Evolutionary conservation across 1,140 invertebrate species (phyloP).

Genomic region (Araneus ventricosus): DNA sequence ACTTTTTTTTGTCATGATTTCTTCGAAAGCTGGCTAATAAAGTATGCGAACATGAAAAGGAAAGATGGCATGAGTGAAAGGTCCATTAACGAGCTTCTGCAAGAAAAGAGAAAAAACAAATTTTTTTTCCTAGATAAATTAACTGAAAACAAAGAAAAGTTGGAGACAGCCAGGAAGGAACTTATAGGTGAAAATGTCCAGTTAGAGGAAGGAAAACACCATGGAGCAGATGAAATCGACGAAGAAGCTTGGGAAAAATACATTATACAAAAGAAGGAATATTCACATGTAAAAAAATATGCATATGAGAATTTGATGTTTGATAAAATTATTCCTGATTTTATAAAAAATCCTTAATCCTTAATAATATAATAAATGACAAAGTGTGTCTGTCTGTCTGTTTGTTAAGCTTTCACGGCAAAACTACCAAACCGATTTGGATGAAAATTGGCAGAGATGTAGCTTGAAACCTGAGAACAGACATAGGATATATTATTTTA

Average conservation of each 20-base stretch:
- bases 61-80: not conserved
- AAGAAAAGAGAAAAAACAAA: not conserved
- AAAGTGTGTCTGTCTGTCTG: too few relatives aligned
- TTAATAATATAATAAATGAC: too few relatives aligned
- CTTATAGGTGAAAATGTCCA: not conserved
- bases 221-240: not conserved
- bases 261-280: not conserved
- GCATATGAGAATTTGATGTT: too few relatives aligned
- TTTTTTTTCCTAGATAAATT: not conserved
- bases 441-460: too few relatives aligned
- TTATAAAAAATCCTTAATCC: too few relatives aligned
- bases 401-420: too few relatives aligned
- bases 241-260: not conserved
- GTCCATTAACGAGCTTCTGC: not conserved
- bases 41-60: not conserved
- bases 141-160: not conserved
- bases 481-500: too few relatives aligned
- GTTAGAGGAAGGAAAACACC: not conserved
- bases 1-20: not conserved
- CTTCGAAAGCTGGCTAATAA: too few relatives aligned
- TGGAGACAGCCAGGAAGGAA: not conserved
- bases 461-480: too few relatives aligned
- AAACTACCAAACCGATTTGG: too few relatives aligned
- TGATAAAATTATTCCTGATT: too few relatives aligned
- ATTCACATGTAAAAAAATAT: too few relatives aligned